Base-by-base conservation (phyloP, 2,113 vertebrate genomes). In the Bubo bubo region DNA sequence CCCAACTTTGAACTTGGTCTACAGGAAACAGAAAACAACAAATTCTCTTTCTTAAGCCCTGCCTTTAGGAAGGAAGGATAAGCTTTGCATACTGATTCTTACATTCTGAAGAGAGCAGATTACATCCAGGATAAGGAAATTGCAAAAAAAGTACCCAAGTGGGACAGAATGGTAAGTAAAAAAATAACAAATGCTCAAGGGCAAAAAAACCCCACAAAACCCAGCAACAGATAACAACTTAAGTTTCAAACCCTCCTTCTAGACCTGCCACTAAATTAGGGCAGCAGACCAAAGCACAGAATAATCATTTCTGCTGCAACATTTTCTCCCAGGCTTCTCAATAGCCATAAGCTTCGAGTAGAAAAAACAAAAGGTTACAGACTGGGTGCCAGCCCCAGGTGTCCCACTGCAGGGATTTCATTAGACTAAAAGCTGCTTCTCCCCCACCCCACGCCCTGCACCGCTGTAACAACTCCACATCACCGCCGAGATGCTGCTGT, bases 31-130 rank as follows among this genome's bases (percentile, higher is more conserved):
- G 32, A 93, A 83, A 75, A 64, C 89, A 92, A 84, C 86, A 27
- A 82, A 90, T 90, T 96, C 73, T 95, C 76, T 87, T 82, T 95
- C 93, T 94, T 95, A 95, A 97, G 93, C 87, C 52, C 35, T 94
- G 93, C 87, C 95, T 96, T 97, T 92, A 96, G 95, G 83, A 96
- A 95, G 95, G 90, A 93, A 94, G 86, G 83, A 95, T 92, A 95
- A 96, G 88, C 92, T 93, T 83, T 79, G 87, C 94, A 96, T 96
- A 96, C 74, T 12, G 67, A 95, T 95, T 97, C 91, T 73, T 91
- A 70, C 77, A 91, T 90, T 95, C 88, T 89, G 60, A 89, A 95
- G 87, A 95, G 95, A 94, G 93, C 77, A 95, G 89, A 96, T 95
- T 95, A 96, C 62, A 91, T 91, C 32, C 93, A 95, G 93, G 80